Evolutionary conservation across 2,113 vertebrate genomes (phyloP).

Genomic region (Heteronetta atricapilla): DNA sequence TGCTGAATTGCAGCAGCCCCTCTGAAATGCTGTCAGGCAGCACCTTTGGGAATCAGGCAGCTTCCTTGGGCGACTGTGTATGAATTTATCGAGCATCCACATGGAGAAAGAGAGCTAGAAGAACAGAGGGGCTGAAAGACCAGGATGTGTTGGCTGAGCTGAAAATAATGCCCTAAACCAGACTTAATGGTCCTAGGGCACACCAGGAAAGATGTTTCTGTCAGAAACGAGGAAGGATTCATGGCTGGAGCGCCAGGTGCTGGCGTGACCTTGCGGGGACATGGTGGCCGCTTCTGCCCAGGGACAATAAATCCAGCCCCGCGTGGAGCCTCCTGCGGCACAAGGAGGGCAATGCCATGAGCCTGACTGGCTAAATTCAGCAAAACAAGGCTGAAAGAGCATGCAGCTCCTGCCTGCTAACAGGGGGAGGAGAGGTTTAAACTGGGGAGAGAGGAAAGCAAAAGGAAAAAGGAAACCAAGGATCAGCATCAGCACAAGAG

Average conservation of each 20-base stretch:
- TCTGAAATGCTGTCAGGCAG: accelerated
- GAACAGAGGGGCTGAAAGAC: accelerated
- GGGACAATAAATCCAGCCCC: background rate
- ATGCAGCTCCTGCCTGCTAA: background rate
- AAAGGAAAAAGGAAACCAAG: background rate
- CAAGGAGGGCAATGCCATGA: background rate
- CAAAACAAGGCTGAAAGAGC: background rate
- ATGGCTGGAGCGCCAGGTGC: background rate
- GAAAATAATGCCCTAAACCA: accelerated
- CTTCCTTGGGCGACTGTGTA: background rate
- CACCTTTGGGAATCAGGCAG: background rate
- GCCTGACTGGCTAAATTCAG: background rate
- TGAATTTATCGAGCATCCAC: background rate
- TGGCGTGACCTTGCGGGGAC: background rate
- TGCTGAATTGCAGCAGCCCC: background rate
- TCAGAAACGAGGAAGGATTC: background rate
- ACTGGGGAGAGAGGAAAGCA: background rate
- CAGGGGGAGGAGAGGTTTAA: background rate
- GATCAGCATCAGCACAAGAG: background rate
- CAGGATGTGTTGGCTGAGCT: background rate
- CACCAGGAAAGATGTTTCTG: background rate
- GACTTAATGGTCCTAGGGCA: background rate
- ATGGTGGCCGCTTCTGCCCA: background rate
- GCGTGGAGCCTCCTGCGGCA: no score
- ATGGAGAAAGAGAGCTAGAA: background rate